phyloP scores from a whole-genome alignment of 2,113 vertebrate genomes.

The Eulemur macaco region DNA sequence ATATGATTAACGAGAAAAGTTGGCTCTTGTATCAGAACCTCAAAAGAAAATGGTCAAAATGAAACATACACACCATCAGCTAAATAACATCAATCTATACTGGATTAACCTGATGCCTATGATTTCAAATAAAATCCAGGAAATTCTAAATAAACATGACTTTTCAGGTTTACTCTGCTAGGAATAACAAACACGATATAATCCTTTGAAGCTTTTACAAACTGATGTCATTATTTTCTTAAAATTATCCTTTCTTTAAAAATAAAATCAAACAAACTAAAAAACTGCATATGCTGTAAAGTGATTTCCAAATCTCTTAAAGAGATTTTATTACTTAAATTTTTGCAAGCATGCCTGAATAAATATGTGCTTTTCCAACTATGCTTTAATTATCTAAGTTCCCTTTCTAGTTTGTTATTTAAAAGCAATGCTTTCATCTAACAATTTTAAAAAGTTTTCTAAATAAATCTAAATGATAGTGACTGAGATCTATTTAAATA shows the following conservation, averaged over 20 bases:
- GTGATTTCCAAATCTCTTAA: not conserved
- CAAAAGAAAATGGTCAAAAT: constrained; percentile 1
- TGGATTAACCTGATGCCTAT: not conserved
- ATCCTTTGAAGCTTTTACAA: constrained; percentile 26
- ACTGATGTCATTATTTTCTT: constrained; percentile 2
- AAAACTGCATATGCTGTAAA: not conserved
- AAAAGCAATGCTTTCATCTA: constrained; percentile 41
- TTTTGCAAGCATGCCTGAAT: not conserved
- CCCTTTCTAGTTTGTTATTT: not conserved
- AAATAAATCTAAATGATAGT: not conserved
- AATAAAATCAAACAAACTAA: constrained; percentile 22
- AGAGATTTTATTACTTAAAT: not conserved
- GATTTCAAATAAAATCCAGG: not conserved
- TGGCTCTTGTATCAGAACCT: not conserved
- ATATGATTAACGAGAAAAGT: not conserved
- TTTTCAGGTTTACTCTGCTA: not conserved
- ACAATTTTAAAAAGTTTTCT: not conserved
- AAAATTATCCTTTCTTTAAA: not conserved
- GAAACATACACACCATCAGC: not conserved
- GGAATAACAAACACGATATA: not conserved
- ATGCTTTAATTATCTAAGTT: not conserved
- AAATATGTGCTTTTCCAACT: constrained; percentile 14
- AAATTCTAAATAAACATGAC: not conserved
- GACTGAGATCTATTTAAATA: not conserved
- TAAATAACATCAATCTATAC: not conserved